Base-by-base conservation (phyloP, 37 sponge, comb jelly and placozoan genomes). In the Chondrilla cf. caribensis region DNA sequence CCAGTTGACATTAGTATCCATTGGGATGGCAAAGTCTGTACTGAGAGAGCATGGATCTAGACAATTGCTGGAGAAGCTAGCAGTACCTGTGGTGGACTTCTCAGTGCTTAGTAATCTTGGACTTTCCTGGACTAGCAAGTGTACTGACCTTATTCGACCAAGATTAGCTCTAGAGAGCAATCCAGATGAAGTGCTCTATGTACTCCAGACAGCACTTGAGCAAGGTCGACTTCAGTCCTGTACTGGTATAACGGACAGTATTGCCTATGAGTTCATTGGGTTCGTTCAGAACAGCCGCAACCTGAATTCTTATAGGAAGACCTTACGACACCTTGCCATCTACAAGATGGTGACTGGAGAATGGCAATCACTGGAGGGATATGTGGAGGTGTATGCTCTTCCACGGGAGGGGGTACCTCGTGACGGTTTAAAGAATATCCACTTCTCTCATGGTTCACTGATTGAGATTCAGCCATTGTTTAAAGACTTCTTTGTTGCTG, bases 1-100 rank as follows among this genome's bases (percentile, higher is more conserved):
- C 76, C 76, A 73, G 41, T 73, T 43, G 36, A 73, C 76, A 39
- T 22, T 40, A 43, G 76, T 73, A 17, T 42, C 76, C 21, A n/a
- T 73, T n/a, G 24, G 25, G 2, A 40, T 39, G 24, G 17, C 41
- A n/a, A 73, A 73, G 76, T 39, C 76, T 21, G 43, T 73, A n/a
- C 44, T 73, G 24, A 36, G 76, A 40, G 76, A 73, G 7, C 40
- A 73, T 73, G 44, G 44, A 11, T 73, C 76, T 15, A 9, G 38
- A 39, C 38, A 31, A 0, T 73, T 43, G n/a, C 6, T 73, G 41
- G 24, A 39, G 44, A 42, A 73, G 36, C 76, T 73, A 41, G 6
- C 18, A 42, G n/a, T 73, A 39, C 76, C 76, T 36, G 44, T 43
- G 41, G 24, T 73, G 25, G 42, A 73, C 24, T 73, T 73, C 24